These are phyloP conservation scores for Physocephala rufipes DNA, from an alignment of 2,888 invertebrate genomes.

Conservation along the genomic window DNA sequence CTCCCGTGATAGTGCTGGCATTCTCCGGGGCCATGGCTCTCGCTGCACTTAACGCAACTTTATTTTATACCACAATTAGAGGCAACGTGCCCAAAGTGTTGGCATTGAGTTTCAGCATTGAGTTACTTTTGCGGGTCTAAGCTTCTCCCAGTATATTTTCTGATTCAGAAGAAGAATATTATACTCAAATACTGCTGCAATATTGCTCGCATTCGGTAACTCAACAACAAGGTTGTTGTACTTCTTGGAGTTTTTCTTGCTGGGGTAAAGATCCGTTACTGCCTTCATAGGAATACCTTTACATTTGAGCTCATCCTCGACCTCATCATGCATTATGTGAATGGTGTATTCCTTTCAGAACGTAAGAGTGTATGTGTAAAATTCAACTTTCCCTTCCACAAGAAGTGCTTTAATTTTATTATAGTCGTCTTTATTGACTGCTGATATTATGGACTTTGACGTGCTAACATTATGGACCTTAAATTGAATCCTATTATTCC, in stretches of 20 bases:
- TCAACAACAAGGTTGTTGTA: neutral
- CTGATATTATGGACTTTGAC: neutral
- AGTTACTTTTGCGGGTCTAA: neutral
- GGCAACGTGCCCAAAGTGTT: constrained; percentile 17
- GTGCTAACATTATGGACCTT: neutral
- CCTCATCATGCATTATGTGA: no score
- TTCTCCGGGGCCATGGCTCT: neutral
- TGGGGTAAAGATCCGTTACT: neutral
- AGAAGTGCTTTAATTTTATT: neutral
- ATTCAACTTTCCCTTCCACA: neutral
- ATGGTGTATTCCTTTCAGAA: no score
- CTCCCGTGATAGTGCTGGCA: neutral
- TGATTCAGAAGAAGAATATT: constrained; percentile 3
- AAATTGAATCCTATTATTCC: neutral
- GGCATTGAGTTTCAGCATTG: constrained; percentile 17
- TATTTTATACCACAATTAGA: constrained; percentile 10
- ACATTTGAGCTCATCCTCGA: no score
- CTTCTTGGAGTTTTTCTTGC: neutral
- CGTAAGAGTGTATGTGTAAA: neutral
- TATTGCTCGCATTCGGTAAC: neutral
- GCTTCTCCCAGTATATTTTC: constrained; percentile 5
- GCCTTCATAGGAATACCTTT: neutral
- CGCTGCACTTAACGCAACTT: neutral
- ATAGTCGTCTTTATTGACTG: neutral
- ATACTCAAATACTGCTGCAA: neutral